A percentile compares a stretch with the other conserved stretches of the same genome.
These are phyloP conservation scores for Chrysopilus asiliformis DNA, from an alignment of 2,888 invertebrate species.

Conservation along the genomic window DNA sequence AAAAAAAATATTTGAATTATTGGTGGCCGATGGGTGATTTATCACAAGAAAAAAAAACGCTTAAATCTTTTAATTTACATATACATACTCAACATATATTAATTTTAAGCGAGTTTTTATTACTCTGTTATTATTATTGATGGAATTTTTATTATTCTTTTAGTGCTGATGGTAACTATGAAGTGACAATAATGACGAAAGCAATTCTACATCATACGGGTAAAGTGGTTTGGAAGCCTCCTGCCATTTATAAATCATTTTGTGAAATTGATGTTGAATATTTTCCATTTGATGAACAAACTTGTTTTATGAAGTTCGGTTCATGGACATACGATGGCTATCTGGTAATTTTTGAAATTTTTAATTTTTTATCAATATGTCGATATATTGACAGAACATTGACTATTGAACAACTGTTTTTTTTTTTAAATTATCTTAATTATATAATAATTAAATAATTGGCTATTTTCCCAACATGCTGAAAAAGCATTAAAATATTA, in stretches of 20 bases:
- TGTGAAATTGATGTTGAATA: slow-evolving; percentile 83
- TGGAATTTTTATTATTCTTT: not conserved
- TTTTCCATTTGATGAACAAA: slow-evolving; percentile 81
- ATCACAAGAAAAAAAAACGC: not conserved
- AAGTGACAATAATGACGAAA: slow-evolving; percentile 89
- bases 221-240: slow-evolving; percentile 88
- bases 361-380: too few relatives aligned
- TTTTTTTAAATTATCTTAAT: not conserved
- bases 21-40: too few relatives aligned
- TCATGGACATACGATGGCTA: slow-evolving; percentile 85
- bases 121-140: too few relatives aligned
- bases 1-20: too few relatives aligned
- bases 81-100: too few relatives aligned
- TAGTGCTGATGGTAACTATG: slow-evolving; percentile 90
- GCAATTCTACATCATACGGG: slow-evolving; percentile 80
- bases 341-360: too few relatives aligned
- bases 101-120: not conserved
- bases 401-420: not conserved
- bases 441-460: too few relatives aligned
- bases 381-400: too few relatives aligned
- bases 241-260: slow-evolving; percentile 90
- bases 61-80: too few relatives aligned
- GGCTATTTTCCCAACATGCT: too few relatives aligned
- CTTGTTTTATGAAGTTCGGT: slow-evolving; percentile 75
- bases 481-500: too few relatives aligned